Conservation (phyloP, 2,113 vertebrate genomes). For the Nansenia antarctica region DNA sequence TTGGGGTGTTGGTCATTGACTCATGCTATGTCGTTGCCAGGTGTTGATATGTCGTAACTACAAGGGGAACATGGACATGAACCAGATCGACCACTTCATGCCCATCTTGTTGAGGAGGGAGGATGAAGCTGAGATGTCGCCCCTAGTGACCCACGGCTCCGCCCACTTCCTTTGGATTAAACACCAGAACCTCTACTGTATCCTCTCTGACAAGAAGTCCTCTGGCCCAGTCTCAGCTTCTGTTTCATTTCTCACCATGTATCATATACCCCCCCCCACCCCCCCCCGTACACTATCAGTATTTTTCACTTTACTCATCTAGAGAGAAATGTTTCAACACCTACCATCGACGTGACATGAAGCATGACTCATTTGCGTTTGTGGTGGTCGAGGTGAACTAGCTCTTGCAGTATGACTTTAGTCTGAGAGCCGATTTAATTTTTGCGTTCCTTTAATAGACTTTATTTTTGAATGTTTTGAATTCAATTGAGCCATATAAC, state of each 20-base stretch:
- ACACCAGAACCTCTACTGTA: conserved; percentile 82
- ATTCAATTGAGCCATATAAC: no score
- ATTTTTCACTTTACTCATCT: not conserved
- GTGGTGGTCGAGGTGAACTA: not conserved
- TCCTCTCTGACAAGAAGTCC: conserved; percentile 49
- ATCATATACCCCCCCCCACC: not conserved
- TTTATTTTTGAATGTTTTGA: no score
- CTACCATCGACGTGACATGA: not conserved
- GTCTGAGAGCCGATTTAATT: no score
- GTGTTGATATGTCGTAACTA: conserved; percentile 69
- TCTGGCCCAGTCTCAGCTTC: conserved; percentile 25
- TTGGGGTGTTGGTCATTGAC: no score
- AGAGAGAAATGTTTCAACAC: not conserved
- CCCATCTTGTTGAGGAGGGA: conserved; percentile 78
- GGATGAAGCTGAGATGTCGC: conserved; percentile 74
- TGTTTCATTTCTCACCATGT: conserved; percentile 15
- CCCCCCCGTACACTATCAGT: not conserved
- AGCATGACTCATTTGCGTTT: not conserved
- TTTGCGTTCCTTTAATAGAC: no score
- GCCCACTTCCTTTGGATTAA: conserved; percentile 81
- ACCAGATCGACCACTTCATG: conserved; percentile 80
- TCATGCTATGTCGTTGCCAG: conserved; percentile 9
- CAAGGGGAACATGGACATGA: conserved; percentile 80
- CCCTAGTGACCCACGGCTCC: conserved; percentile 70
- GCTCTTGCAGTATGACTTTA: not conserved